These are phyloP conservation scores for Ellobius talpinus DNA, from an alignment of 2,113 vertebrate species.

Conservation along the genomic window DNA sequence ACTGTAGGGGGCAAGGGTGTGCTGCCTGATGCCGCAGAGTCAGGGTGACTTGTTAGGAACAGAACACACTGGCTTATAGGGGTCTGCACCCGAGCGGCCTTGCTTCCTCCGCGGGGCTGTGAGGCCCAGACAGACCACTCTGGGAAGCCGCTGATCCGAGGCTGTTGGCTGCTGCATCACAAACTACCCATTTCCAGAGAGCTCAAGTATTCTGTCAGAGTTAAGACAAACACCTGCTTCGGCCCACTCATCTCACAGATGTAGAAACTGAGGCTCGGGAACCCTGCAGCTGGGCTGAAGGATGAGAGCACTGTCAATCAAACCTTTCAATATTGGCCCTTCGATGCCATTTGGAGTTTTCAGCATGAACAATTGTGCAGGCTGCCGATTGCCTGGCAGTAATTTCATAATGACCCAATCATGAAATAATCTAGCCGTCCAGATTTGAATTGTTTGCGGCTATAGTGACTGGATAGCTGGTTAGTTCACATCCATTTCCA, in stretches of 20 bases:
- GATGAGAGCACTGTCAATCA: background rate
- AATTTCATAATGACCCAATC: slow-evolving; percentile 41
- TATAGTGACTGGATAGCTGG: slow-evolving; percentile 66
- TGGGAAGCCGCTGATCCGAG: background rate
- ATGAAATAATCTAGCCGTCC: background rate
- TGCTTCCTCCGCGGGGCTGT: background rate
- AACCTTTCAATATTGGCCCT: background rate
- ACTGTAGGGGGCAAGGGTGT: background rate
- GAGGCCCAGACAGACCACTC: accelerated
- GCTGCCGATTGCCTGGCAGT: slow-evolving; percentile 18
- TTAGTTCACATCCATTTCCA: slow-evolving; percentile 28
- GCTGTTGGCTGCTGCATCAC: background rate
- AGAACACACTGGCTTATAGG: accelerated
- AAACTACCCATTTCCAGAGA: background rate
- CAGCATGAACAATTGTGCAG: background rate
- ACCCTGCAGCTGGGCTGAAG: background rate
- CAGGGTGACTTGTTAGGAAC: background rate
- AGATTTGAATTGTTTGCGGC: slow-evolving; percentile 60
- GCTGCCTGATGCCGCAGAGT: background rate
- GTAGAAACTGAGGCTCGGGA: slow-evolving; percentile 5
- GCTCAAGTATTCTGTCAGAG: background rate
- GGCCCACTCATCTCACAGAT: background rate
- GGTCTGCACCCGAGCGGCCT: background rate
- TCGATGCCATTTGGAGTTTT: slow-evolving; percentile 28
- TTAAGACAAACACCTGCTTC: background rate